Evolutionary conservation across 2,797 vertebrate species (phyloP).

Genomic region (Harpagifer antarcticus): DNA sequence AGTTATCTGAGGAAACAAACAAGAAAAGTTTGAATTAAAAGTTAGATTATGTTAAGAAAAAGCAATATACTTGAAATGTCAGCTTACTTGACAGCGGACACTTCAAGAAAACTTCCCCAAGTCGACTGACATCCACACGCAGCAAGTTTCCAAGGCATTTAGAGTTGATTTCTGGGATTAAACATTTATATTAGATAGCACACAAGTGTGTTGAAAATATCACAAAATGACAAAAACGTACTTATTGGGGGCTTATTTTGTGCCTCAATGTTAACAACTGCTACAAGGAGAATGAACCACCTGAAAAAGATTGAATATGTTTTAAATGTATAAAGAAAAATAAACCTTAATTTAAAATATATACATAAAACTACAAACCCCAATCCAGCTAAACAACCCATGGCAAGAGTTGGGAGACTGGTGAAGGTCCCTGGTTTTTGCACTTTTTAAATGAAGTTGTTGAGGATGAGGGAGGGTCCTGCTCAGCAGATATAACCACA

Average conservation of each 20-base stretch:
- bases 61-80: accelerated
- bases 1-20: constrained; percentile 62
- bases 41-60: neutral
- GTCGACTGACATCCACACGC: constrained; percentile 64
- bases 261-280: constrained; percentile 31
- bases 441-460: constrained; percentile 12
- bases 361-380: constrained; percentile 47
- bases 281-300: constrained; percentile 61
- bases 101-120: constrained; percentile 67
- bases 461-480: neutral
- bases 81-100: constrained; percentile 67
- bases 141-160: constrained; percentile 77
- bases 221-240: constrained; percentile 20
- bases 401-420: constrained; percentile 25
- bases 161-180: constrained; percentile 51
- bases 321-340: neutral
- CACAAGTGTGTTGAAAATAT: neutral
- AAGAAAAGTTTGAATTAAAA: neutral
- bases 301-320: constrained; percentile 47
- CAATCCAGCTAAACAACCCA: constrained; percentile 52
- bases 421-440: neutral
- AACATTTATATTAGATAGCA: neutral
- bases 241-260: constrained; percentile 50
- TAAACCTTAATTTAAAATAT: neutral
- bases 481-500: constrained; percentile 13